Evolutionary conservation across 2,888 invertebrate species (phyloP), one percentile per base, ranked within the genome.

Genomic region (Himalopsyche japonica): DNA sequence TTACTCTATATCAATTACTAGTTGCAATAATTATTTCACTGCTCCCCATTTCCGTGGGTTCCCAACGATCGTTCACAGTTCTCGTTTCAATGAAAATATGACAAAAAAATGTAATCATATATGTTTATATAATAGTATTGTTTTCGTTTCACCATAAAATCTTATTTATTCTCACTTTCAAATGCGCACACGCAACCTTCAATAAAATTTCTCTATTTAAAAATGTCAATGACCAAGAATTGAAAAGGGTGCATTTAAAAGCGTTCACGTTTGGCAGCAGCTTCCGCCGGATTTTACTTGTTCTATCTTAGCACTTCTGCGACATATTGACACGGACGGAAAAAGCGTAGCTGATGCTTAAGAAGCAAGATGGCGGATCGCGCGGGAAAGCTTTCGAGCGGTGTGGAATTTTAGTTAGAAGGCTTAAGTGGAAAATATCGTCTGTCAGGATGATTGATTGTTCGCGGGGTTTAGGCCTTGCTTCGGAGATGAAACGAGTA

Each of bases 391-490:
- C 79, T 48, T 30, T n/a, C 79, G 48, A 48, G 47, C 47, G 70
- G 30, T 5, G 70, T 70, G 30, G 70, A 70, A 70, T 70, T 70
- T 70, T 70, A 79, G 48, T 80, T 27, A n/a, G 57, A 47, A 64
- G 34, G 80, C 49, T 80, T 57, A 80, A 80, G 37, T 80, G 80
- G 57, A 57, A 80, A 80, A 80, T 80, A 80, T 80, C 80, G 49
- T 47, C 57, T 47, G 80, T 80, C 80, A 18, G 57, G 24, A 80
- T 80, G 80, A 80, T 80, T 80, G 80, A 80, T 80, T 70, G 70
- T 70, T 70, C 27, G 57, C 27, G 47, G 77, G 77, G 1, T 77
- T 37, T 37, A 77, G 37, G 77, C 37, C 20, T 10, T 15, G 77
- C 37, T 6, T 37, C 20, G 77, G 37, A 34, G 77, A 34, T 34